Evolutionary conservation across 2,888 invertebrate species (phyloP).

Genomic region (Cataglyphis altisquamis): DNA sequence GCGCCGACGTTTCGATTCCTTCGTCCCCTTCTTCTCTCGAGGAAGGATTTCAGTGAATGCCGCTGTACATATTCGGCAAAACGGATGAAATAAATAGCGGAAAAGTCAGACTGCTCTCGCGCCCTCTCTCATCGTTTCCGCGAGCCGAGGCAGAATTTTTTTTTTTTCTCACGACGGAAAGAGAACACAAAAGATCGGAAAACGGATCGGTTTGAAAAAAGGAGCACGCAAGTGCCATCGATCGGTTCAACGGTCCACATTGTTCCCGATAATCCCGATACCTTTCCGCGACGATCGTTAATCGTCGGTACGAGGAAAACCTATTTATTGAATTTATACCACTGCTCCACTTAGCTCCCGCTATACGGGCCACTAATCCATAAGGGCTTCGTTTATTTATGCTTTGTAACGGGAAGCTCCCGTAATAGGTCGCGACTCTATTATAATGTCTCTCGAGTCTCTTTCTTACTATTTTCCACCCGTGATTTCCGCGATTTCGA

Average conservation of each 20-base stretch:
- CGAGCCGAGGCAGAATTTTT: not conserved
- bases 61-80: not conserved
- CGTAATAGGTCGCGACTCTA: not conserved
- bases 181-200: not conserved
- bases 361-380: slow-evolving; percentile 21
- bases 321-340: slow-evolving; percentile 59
- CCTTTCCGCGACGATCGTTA: not conserved
- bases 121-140: slow-evolving; percentile 28
- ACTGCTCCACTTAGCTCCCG: slow-evolving; percentile 50
- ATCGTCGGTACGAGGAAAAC: slow-evolving; percentile 33
- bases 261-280: not conserved
- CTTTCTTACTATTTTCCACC: not conserved
- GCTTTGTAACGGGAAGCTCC: slow-evolving; percentile 3
- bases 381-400: slow-evolving; percentile 38
- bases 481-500: too few relatives aligned
- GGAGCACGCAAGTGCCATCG: slow-evolving; percentile 19
- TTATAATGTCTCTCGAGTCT: not conserved
- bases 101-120: slow-evolving; percentile 10
- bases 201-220: slow-evolving; percentile 2
- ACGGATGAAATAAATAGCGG: not conserved
- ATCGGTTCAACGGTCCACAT: slow-evolving; percentile 24
- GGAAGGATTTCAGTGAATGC: not conserved
- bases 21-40: not conserved
- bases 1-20: not conserved
- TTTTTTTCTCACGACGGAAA: not conserved